Evolutionary conservation across 2,113 vertebrate species (phyloP).

Genomic region (Heterocephalus glaber): DNA sequence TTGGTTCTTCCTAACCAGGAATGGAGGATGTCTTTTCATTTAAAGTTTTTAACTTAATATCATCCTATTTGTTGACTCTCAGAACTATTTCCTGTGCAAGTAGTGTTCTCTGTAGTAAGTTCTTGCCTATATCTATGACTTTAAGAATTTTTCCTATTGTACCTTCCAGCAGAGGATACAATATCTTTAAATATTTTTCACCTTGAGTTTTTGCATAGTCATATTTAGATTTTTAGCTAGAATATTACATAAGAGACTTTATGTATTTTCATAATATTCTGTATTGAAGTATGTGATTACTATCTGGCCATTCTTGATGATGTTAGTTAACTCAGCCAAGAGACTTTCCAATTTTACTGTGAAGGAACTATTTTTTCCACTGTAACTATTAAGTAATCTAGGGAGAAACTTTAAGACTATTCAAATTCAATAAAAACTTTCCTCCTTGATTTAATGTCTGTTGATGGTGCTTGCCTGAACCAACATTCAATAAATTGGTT

Average conservation of each 20-base stretch:
- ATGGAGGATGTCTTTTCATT: no score
- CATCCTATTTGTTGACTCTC: background rate
- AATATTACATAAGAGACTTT: background rate
- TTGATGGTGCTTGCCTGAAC: background rate
- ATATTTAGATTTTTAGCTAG: background rate
- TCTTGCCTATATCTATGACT: background rate
- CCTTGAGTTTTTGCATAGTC: background rate
- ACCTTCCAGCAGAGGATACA: background rate
- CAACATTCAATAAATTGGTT: background rate
- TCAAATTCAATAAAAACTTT: background rate
- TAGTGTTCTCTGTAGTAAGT: background rate
- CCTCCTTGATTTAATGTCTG: background rate
- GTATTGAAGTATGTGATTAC: background rate
- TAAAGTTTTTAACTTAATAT: background rate
- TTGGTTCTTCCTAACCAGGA: no score
- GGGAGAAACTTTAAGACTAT: background rate
- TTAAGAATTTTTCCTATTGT: background rate
- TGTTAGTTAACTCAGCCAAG: background rate
- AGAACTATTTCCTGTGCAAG: background rate
- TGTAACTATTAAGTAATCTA: background rate
- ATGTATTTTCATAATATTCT: background rate
- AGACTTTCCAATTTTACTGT: background rate
- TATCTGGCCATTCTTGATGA: background rate
- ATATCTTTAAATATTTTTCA: background rate
- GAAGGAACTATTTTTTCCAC: background rate